Base-by-base conservation (phyloP, 2,797 vertebrate species). In the Triplophysa bombifrons region DNA sequence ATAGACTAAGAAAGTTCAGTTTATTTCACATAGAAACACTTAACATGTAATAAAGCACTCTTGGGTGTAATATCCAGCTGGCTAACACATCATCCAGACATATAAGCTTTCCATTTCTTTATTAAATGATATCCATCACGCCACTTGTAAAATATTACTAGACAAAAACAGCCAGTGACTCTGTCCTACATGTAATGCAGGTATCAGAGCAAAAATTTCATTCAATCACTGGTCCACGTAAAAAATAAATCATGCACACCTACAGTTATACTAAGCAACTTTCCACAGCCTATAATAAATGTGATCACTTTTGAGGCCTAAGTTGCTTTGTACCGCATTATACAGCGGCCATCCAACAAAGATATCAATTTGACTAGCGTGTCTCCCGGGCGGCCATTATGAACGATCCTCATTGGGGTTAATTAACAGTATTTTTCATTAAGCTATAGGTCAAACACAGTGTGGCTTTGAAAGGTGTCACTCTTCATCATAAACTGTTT, bases 351-450 rank as follows among this genome's bases (percentile, higher is more conserved):
- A 38, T 64, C 19, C 22, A 27, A n/a, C 25, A 53, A 27, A 61
- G 61, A 50, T 50, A 61, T 82, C 69, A 67, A 3, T 66, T 66
- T 61, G 20, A 58, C 56, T 44, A 9, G 61, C 27, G 14, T 50
- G 44, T 51, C 65, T n/a, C 63, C 19, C 19, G 20, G 20, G 25
- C n/a, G 41, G n/a, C 44, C 25, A 72, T 72, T 46, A 46, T 16
- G 12, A 19, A 16, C 3, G 10, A 63, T 55, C 46, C 53, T 71
- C 55, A 55, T 48, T 66, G 22, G 75, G 70, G 69, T 77, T 74
- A 77, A 74, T 76, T 70, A 70, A 13, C 56, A 50, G 48, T 41
- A 55, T 27, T 66, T 72, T 69, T 76, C 67, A 80, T 82, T 79
- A 71, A 67, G 51, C 48, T 51, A 41, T 48, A 82, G 68, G 74